Base-by-base conservation (phyloP, 2,888 invertebrate species). In the Arge pagana region DNA sequence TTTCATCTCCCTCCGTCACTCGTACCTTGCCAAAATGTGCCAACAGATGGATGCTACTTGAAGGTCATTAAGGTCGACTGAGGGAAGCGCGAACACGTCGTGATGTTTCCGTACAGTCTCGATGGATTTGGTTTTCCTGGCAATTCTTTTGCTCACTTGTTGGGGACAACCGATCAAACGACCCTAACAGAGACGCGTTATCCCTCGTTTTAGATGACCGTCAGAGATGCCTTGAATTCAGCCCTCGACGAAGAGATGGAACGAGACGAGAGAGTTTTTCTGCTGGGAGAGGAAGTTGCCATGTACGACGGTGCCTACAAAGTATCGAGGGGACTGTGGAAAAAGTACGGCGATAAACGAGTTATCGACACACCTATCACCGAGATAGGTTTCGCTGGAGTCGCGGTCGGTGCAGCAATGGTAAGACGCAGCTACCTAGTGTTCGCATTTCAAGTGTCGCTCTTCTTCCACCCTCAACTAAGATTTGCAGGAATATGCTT, bases 341-440 rank as follows among this genome's bases (percentile, higher is more conserved):
- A 96, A 77, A 98, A 98, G 72, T 97, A 94, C 76, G 98, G 98
- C 0, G 98, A 98, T 72, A 93, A 93, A 76, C 82, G 99, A 65
- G 89, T 99, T 5, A 90, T 96, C 53, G 99, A 99, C 76, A 99
- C 99, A 8, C 99, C 99, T 4, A 99, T 99, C 71, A 96, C 98
- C 1, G 99, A 99, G 82, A 87, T 91, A 80, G 98, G 99, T 0
- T 98, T 98, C 77, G 85, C 94, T 52, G 98, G 98, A 55, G 87
- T 97, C 45, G 95, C 96, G 11, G 92, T 94, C 16, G 97, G 97
- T 36, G 90, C 96, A 48, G 96, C 96, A 0, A 89, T 96, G 82
- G 85, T 84, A 72, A 52, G 60, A 55, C n/a, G n/a, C n/a, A n/a
- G n/a, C n/a, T n/a, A n/a, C n/a, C n/a, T n/a, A n/a, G n/a, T n/a